Percentiles rank a stretch among this genome's conserved stretches.
phyloP scores from a whole-genome alignment of 2,797 vertebrate species.

The Valencia hispanica region DNA sequence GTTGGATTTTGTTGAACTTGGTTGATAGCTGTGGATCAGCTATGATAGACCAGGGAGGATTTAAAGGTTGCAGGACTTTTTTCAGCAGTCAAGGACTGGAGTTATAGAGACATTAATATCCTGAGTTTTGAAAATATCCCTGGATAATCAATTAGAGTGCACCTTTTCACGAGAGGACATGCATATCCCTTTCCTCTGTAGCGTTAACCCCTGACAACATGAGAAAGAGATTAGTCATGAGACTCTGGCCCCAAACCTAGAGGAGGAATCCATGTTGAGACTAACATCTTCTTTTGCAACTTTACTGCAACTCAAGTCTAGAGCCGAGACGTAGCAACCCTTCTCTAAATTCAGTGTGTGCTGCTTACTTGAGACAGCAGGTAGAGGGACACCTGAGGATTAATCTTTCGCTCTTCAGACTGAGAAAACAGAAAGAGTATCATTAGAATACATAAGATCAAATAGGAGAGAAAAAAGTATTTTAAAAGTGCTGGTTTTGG shows the following conservation, averaged over 20 bases:
- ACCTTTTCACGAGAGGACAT: background rate
- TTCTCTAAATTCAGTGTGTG: background rate
- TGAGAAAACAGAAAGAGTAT: constrained; percentile 41
- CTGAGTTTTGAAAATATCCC: background rate
- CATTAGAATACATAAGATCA: background rate
- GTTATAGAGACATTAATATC: background rate
- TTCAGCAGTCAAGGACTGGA: background rate
- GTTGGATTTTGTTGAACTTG: background rate
- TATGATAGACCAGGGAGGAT: background rate
- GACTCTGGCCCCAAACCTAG: background rate
- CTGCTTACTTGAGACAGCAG: constrained; percentile 93
- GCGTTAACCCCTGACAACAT: background rate
- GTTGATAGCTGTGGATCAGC: background rate
- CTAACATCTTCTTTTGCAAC: background rate
- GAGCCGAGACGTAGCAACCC: background rate
- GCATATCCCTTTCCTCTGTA: background rate
- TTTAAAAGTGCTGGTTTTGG: background rate
- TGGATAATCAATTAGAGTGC: background rate
- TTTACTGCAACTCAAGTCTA: background rate
- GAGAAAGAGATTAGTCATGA: background rate
- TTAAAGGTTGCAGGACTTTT: background rate
- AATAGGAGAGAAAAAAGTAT: background rate
- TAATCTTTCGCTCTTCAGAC: constrained; percentile 94
- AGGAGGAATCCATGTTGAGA: background rate
- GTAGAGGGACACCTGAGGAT: constrained; percentile 94